A percentile compares a stretch with the other conserved stretches of the same genome.
Conservation (phyloP, 2,888 invertebrate species). For the Ametastegia equiseti region DNA sequence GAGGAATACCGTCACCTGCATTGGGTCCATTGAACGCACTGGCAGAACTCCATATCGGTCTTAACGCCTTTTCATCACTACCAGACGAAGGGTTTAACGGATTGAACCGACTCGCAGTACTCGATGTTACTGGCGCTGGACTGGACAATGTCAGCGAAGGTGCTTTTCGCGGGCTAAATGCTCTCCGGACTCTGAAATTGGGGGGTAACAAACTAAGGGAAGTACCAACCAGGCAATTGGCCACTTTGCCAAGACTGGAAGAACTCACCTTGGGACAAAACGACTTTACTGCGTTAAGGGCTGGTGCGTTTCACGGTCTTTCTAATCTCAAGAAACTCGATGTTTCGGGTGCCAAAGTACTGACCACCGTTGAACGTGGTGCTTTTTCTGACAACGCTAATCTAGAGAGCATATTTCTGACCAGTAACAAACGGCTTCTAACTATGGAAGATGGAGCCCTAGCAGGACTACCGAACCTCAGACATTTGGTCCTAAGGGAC, state of each 20-base stretch:
- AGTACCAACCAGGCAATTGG: slow-evolving; percentile 87
- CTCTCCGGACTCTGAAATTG: slow-evolving; percentile 86
- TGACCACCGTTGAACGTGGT: slow-evolving; percentile 86
- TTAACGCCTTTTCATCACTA: slow-evolving; percentile 87
- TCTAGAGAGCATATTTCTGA: slow-evolving; percentile 86
- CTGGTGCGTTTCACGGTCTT: slow-evolving; percentile 87
- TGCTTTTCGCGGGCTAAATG: slow-evolving; percentile 86
- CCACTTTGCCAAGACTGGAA: slow-evolving; percentile 85
- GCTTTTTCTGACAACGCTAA: slow-evolving; percentile 90
- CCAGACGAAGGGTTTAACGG: slow-evolving; percentile 89
- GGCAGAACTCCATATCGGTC: slow-evolving; percentile 90
- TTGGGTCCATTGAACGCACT: slow-evolving; percentile 86
- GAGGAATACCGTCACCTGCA: slow-evolving; percentile 85
- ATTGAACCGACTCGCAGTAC: slow-evolving; percentile 84
- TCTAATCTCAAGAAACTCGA: slow-evolving; percentile 87
- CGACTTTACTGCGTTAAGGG: slow-evolving; percentile 84
- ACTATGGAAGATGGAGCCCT: slow-evolving; percentile 87
- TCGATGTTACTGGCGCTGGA: slow-evolving; percentile 90
- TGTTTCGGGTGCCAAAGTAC: slow-evolving; percentile 86
- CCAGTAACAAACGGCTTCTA: slow-evolving; percentile 86
- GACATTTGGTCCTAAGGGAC: slow-evolving; percentile 86
- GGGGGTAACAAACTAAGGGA: slow-evolving; percentile 87
- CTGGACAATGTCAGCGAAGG: slow-evolving; percentile 87
- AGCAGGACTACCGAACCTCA: slow-evolving; percentile 87
- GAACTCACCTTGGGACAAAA: slow-evolving; percentile 91